Evolutionary conservation across 2,113 vertebrate genomes (phyloP).

Genomic region (Salvelinus fontinalis): DNA sequence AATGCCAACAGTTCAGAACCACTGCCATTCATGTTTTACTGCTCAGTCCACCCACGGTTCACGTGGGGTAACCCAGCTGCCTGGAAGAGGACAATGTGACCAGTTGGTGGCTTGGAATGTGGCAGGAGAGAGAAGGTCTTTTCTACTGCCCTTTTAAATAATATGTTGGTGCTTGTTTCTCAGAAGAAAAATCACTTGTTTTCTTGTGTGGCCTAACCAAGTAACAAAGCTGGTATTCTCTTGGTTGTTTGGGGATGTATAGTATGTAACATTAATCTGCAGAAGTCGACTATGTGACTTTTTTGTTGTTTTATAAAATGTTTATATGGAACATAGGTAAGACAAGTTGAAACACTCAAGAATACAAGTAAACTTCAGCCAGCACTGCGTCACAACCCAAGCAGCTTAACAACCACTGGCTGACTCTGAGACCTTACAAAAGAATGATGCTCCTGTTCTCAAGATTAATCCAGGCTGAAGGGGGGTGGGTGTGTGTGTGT

Average conservation of each 20-base stretch:
- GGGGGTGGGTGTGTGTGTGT: slow-evolving; percentile 18
- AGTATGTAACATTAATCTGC: not conserved
- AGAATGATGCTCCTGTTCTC: slow-evolving; percentile 75
- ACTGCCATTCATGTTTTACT: slow-evolving; percentile 29
- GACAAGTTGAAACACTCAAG: no score
- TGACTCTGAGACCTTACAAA: slow-evolving; percentile 76
- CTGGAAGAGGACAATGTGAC: slow-evolving; percentile 53
- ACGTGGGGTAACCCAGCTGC: slow-evolving; percentile 68
- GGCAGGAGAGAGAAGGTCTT: slow-evolving; percentile 69
- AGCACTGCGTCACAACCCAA: slow-evolving; percentile 69
- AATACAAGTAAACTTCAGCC: slow-evolving; percentile 78
- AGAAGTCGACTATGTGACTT: slow-evolving; percentile 45
- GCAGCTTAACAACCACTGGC: slow-evolving; percentile 75
- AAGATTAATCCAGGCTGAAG: slow-evolving; percentile 30
- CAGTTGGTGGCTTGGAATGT: slow-evolving; percentile 62
- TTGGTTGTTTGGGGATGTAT: not conserved
- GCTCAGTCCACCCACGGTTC: slow-evolving; percentile 67
- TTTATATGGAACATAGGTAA: no score
- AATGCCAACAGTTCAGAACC: slow-evolving; percentile 36
- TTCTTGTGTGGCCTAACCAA: slow-evolving; percentile 61
- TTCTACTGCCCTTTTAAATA: slow-evolving; percentile 55
- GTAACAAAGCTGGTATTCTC: slow-evolving; percentile 54
- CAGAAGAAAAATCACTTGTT: not conserved
- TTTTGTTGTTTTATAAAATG: slow-evolving; percentile 3
- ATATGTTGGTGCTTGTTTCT: no score